phyloP scores from a whole-genome alignment of 2,888 invertebrate genomes.

The Unio pictorum region DNA sequence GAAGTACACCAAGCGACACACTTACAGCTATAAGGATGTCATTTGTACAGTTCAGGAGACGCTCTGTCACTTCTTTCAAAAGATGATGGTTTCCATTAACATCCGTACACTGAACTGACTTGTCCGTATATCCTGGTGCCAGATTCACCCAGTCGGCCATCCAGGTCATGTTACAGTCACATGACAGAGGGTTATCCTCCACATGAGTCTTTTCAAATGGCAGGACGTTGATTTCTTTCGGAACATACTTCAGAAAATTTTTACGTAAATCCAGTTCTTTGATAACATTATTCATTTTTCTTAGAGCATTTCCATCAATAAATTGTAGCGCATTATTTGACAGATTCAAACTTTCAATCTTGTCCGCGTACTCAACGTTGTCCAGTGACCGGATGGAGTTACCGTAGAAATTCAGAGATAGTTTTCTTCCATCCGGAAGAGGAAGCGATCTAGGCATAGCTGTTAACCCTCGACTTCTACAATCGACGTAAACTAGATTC shows the following conservation, averaged over 20 bases:
- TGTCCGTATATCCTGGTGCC: conserved; percentile 17
- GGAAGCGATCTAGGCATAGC: conserved; percentile 19
- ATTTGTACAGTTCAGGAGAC: conserved; percentile 27
- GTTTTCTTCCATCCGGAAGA: too few species aligned
- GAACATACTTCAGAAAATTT: conserved; percentile 14
- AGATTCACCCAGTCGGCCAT: conserved; percentile 39
- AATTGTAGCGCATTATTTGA: conserved; percentile 19
- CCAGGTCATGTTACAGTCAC: conserved; percentile 34
- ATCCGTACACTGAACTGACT: conserved; percentile 23
- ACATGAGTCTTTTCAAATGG: conserved; percentile 16
- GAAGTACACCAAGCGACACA: conserved; percentile 22
- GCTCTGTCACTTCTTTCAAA: conserved; percentile 26
- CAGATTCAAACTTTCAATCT: conserved; percentile 14
- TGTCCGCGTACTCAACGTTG: conserved; percentile 17
- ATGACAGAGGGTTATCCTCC: conserved; percentile 21
- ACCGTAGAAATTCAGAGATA: too few species aligned
- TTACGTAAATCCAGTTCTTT: too few species aligned
- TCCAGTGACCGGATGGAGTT: conserved; percentile 3
- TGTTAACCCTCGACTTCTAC: conserved; percentile 12
- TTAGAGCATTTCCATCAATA: conserved; percentile 16
- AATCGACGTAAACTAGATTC: conserved; percentile 24
- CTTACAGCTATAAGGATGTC: conserved; percentile 28
- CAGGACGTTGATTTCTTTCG: conserved; percentile 25
- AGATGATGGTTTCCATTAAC: conserved; percentile 18
- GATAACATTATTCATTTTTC: conserved; percentile 13